These are phyloP conservation scores for Microhierax caerulescens DNA, from an alignment of 2,797 vertebrate genomes.

Conservation along the genomic window DNA sequence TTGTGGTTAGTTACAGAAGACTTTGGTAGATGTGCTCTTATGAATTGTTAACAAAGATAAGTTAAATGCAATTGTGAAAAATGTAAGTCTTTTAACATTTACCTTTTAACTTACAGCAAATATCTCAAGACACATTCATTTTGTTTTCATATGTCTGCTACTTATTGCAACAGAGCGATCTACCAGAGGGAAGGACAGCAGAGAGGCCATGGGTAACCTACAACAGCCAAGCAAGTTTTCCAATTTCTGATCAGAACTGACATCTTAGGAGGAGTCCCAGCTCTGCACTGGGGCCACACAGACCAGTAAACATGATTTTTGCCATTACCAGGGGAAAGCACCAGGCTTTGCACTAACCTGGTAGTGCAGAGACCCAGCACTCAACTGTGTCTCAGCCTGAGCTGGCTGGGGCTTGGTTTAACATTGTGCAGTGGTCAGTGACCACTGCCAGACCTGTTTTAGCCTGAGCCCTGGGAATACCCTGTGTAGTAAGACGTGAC, in stretches of 20 bases:
- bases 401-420: not conserved
- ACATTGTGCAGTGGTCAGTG: not conserved
- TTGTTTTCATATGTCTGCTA: not conserved
- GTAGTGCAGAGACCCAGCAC: not conserved
- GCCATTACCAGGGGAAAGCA: not conserved
- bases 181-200: not conserved
- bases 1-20: not conserved
- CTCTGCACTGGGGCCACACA: not conserved
- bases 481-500: rapidly evolving
- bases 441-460: not conserved
- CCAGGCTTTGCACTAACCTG: not conserved
- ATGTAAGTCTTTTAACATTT: not conserved
- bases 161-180: not conserved
- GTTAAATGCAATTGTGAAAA: not conserved
- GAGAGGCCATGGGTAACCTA: not conserved
- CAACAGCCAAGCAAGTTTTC: not conserved
- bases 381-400: not conserved
- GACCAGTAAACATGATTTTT: not conserved
- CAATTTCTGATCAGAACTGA: not conserved
- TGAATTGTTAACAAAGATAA: not conserved
- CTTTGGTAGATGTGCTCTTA: not conserved
- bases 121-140: not conserved
- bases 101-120: not conserved
- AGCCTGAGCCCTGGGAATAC: not conserved
- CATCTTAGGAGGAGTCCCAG: not conserved